phyloP scores from a whole-genome alignment of 2,888 invertebrate species.

The Caenorhabditis macrosperma region DNA sequence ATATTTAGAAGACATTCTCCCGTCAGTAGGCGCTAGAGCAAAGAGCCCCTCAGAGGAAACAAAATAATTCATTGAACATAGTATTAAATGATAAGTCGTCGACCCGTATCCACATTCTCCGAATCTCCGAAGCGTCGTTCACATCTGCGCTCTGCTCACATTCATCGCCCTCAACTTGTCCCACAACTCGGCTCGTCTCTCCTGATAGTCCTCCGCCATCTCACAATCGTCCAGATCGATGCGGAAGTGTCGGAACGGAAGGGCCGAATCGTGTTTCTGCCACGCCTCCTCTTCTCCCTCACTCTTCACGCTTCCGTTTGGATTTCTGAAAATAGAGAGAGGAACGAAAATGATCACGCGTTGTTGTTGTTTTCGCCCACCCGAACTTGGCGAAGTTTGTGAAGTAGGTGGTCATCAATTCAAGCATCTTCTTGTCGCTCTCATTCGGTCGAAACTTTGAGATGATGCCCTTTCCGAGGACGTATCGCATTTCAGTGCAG shows the following conservation, averaged over 20 bases:
- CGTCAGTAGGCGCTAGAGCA: too few relatives aligned
- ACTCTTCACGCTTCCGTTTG: slow-evolving; percentile 42
- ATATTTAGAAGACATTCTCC: too few relatives aligned
- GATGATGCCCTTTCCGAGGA: slow-evolving; percentile 70
- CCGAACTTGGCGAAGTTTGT: slow-evolving; percentile 74
- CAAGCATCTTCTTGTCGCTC: slow-evolving; percentile 66
- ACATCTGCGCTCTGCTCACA: slow-evolving; percentile 37
- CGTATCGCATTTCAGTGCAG: slow-evolving; percentile 69
- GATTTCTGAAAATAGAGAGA: slow-evolving; percentile 46
- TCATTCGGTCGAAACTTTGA: slow-evolving; percentile 70
- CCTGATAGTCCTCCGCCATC: slow-evolving; percentile 69
- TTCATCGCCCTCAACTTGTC: slow-evolving; percentile 53
- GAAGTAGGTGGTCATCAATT: slow-evolving; percentile 70
- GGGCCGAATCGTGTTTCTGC: slow-evolving; percentile 42
- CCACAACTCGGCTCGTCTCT: slow-evolving; percentile 68
- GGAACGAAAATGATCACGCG: background rate
- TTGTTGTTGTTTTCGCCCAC: slow-evolving; percentile 24
- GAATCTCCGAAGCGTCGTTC: background rate
- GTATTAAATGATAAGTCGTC: too few relatives aligned
- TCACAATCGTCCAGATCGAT: slow-evolving; percentile 39
- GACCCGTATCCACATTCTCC: too few relatives aligned
- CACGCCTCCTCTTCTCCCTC: slow-evolving; percentile 9
- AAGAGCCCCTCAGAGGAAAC: too few relatives aligned
- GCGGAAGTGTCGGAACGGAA: slow-evolving; percentile 52
- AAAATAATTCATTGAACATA: too few relatives aligned